These are phyloP conservation scores for Hypothenemus hampei DNA, from an alignment of 1,140 invertebrate species.

Conservation along the genomic window DNA sequence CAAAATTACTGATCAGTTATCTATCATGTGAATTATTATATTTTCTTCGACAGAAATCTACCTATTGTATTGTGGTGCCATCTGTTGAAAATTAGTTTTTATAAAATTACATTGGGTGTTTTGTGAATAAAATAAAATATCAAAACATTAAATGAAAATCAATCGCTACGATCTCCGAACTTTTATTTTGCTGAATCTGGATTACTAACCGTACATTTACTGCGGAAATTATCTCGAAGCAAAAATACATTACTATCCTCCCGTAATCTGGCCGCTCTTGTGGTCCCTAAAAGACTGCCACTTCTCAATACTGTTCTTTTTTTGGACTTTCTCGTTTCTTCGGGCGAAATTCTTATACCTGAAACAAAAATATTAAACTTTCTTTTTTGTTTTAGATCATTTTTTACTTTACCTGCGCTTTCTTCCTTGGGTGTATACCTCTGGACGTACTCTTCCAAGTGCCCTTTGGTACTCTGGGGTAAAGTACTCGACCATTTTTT, in stretches of 20 bases:
- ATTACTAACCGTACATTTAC: constrained; percentile 33
- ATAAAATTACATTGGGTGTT: too few relatives aligned
- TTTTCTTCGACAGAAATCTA: too few relatives aligned
- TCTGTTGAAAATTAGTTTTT: too few relatives aligned
- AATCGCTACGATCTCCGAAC: constrained; percentile 22
- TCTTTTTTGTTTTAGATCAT: too few relatives aligned
- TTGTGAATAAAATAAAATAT: too few relatives aligned
- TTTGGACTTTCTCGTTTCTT: background rate
- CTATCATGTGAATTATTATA: too few relatives aligned
- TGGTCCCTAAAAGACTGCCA: constrained; percentile 35
- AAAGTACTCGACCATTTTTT: constrained; percentile 39
- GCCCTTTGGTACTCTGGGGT: constrained; percentile 22
- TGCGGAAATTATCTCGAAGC: constrained; percentile 37
- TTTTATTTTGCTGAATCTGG: constrained; percentile 33
- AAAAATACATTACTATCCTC: constrained; percentile 38
- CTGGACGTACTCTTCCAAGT: constrained; percentile 18
- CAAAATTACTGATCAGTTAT: too few relatives aligned
- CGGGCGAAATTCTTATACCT: constrained; percentile 14
- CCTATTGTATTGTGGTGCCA: too few relatives aligned
- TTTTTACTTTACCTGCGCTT: constrained; percentile 31
- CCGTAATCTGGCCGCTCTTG: constrained; percentile 36
- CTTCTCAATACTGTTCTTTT: constrained; percentile 7
- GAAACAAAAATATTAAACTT: background rate
- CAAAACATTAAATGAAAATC: too few relatives aligned
- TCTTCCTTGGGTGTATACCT: constrained; percentile 42